Conservation (phyloP, 2,888 invertebrate genomes). For the Hypolimnas misippus region DNA sequence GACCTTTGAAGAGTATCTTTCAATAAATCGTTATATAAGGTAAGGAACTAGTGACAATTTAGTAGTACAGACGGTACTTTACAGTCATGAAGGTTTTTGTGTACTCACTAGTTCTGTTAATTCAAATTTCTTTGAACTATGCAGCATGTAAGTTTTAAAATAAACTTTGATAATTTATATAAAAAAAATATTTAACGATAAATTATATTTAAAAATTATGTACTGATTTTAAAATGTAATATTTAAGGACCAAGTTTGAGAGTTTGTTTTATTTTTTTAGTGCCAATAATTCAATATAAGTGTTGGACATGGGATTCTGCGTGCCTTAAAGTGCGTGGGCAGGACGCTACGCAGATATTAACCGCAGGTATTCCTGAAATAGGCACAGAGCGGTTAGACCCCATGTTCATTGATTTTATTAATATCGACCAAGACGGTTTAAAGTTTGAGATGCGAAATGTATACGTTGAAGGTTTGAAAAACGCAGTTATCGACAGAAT, state of each 20-base stretch:
- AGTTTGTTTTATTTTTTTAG: no score
- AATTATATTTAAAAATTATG: no score
- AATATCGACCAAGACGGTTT: slow-evolving; percentile 64
- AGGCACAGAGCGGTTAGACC: slow-evolving; percentile 59
- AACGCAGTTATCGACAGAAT: slow-evolving; percentile 36
- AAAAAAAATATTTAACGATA: no score
- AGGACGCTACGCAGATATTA: slow-evolving; percentile 38
- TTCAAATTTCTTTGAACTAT: not conserved
- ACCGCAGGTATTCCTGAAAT: slow-evolving; percentile 59
- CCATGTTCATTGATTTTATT: slow-evolving; percentile 55
- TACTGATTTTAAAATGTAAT: no score
- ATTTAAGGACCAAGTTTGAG: no score
- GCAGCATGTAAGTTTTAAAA: not conserved
- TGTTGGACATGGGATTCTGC: not conserved
- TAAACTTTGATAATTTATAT: no score
- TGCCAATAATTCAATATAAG: not conserved
- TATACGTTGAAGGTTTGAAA: slow-evolving; percentile 40
- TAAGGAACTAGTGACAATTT: not conserved
- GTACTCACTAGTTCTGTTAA: not conserved
- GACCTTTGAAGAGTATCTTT: not conserved
- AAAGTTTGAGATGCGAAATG: slow-evolving; percentile 55
- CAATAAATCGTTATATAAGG: not conserved
- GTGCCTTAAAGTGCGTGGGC: not conserved
- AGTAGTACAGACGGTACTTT: not conserved
- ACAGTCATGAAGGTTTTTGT: not conserved